A percentile compares a stretch with the other conserved stretches of the same genome.
Conservation (phyloP, 2,888 invertebrate species). For the Eupithecia exiguata region DNA sequence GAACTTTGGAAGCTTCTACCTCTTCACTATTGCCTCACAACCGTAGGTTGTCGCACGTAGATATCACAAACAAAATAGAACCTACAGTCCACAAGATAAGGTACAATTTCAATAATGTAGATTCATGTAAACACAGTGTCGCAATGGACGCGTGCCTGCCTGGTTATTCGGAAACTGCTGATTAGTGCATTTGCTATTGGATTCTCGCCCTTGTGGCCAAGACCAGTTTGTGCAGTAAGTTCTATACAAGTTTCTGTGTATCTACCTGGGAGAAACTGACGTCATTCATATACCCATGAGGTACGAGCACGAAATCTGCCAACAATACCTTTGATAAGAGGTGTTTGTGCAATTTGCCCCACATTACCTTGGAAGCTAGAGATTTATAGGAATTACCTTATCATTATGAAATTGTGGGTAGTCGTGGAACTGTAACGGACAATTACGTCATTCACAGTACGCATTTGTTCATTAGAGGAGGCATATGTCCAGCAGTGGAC, state of each 20-base stretch:
- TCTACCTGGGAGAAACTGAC: slow-evolving; percentile 58
- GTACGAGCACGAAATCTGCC: slow-evolving; percentile 22
- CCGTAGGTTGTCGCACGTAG: slow-evolving; percentile 63
- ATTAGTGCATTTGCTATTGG: slow-evolving; percentile 31
- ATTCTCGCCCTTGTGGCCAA: slow-evolving; percentile 53
- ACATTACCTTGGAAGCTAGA: slow-evolving; percentile 40
- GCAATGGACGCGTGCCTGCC: slow-evolving; percentile 76
- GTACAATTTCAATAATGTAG: not conserved
- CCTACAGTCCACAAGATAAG: slow-evolving; percentile 36
- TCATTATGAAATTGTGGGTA: slow-evolving; percentile 8
- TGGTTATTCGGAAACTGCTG: slow-evolving; percentile 32
- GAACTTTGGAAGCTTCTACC: slow-evolving; percentile 47
- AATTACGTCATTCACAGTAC: not conserved
- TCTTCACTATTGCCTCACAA: slow-evolving; percentile 70
- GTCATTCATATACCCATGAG: slow-evolving; percentile 11
- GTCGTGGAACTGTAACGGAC: not conserved
- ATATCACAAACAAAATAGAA: slow-evolving; percentile 54
- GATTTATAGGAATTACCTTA: slow-evolving; percentile 27
- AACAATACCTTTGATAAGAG: slow-evolving; percentile 47
- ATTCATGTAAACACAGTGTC: slow-evolving; percentile 64
- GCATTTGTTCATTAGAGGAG: not conserved
- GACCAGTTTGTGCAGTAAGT: slow-evolving; percentile 9
- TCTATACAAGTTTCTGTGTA: slow-evolving; percentile 32
- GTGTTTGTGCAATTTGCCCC: slow-evolving; percentile 46
- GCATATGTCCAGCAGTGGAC: too few relatives aligned